These are phyloP conservation scores for Macrophya annulata DNA, from an alignment of 2,888 invertebrate species.

Conservation along the genomic window DNA sequence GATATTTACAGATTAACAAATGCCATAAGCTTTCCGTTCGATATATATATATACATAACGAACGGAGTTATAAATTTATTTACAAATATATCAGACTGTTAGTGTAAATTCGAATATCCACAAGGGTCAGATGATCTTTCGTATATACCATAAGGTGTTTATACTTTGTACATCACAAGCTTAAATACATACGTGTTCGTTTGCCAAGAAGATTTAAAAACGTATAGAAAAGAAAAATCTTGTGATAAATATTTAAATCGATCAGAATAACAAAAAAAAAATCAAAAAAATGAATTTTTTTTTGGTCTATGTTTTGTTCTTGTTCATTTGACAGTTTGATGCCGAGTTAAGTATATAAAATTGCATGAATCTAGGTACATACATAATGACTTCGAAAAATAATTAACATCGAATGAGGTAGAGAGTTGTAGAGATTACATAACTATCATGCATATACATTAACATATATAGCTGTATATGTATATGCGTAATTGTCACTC, in stretches of 20 bases:
- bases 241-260: no score
- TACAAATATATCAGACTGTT: neutral
- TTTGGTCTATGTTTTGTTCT: no score
- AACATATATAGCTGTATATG: neutral
- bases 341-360: no score
- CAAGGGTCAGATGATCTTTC: neutral
- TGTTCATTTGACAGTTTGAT: no score
- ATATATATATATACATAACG: no score
- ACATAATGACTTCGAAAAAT: neutral
- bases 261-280: no score
- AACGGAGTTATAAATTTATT: neutral
- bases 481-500: conserved; percentile 20
- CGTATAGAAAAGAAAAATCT: no score
- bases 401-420: neutral
- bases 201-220: neutral
- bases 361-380: neutral
- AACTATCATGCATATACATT: neutral
- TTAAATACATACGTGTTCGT: neutral
- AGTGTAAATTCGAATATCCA: conserved; percentile 21
- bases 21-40: neutral
- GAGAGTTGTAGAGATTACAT: neutral
- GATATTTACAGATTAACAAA: neutral
- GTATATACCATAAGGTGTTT: conserved; percentile 1
- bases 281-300: no score
- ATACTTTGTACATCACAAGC: neutral